These are phyloP conservation scores for Folsomia manolachei DNA, from an alignment of 2,888 invertebrate species.

Conservation along the genomic window DNA sequence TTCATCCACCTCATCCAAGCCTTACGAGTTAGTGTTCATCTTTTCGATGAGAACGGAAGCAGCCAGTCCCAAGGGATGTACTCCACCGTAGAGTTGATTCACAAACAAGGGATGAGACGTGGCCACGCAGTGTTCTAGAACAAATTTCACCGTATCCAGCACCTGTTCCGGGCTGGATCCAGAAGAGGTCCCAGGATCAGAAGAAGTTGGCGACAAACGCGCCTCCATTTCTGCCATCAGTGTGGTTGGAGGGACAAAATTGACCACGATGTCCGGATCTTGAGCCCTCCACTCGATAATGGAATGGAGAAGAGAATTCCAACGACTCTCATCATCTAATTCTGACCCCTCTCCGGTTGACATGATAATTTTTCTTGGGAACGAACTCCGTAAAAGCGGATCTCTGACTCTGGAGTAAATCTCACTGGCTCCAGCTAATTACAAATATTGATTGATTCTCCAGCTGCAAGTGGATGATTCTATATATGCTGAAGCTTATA, in stretches of 20 bases:
- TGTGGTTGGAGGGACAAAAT: neutral
- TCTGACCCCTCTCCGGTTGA: neutral
- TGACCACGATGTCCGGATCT: neutral
- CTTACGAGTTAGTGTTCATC: slow-evolving; percentile 77
- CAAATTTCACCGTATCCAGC: slow-evolving; percentile 36
- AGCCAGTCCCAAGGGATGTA: slow-evolving; percentile 70
- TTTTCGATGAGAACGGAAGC: slow-evolving; percentile 76
- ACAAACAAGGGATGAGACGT: slow-evolving; percentile 72
- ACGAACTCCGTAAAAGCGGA: too few species aligned
- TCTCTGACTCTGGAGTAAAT: too few species aligned
- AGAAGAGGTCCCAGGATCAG: neutral
- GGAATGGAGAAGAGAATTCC: neutral
- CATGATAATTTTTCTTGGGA: neutral
- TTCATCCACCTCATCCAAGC: neutral
- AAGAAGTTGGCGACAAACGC: neutral
- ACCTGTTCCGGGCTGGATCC: slow-evolving; percentile 21
- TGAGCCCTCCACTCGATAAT: neutral
- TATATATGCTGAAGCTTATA: too few species aligned
- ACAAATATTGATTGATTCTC: too few species aligned
- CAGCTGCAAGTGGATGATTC: too few species aligned
- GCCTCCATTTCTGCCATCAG: neutral
- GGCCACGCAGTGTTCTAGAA: slow-evolving; percentile 64
- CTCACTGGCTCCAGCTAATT: too few species aligned
- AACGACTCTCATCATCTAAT: neutral
- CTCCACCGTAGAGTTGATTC: slow-evolving; percentile 74